These are phyloP conservation scores for Lepetodrilus schrolli DNA, from an alignment of 2,888 invertebrate genomes.

Conservation along the genomic window DNA sequence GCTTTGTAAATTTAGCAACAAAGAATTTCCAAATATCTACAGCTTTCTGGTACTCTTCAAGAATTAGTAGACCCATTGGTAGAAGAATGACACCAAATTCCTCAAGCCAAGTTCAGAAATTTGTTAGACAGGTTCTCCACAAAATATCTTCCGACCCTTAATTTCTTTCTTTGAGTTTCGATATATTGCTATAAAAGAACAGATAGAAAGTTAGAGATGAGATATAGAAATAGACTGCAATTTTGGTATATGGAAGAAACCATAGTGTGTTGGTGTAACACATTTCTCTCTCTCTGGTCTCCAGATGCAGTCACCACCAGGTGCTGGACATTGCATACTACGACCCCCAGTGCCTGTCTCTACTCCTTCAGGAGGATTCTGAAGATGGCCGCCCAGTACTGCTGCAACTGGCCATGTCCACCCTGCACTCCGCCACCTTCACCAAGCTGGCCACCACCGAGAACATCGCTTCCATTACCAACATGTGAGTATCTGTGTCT, in stretches of 20 bases:
- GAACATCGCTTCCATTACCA: conserved; percentile 35
- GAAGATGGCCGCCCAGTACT: conserved; percentile 64
- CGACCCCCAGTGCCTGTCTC: conserved; percentile 69
- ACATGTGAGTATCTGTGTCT: conserved; percentile 58
- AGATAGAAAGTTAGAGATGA: too few relatives aligned
- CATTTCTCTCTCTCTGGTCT: conserved; percentile 22
- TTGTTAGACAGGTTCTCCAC: too few relatives aligned
- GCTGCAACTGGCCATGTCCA: conserved; percentile 64
- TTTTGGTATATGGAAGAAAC: background rate
- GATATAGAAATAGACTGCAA: too few relatives aligned
- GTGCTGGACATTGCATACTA: conserved; percentile 72
- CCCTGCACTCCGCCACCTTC: conserved; percentile 43
- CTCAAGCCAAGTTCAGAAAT: too few relatives aligned
- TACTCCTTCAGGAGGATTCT: conserved; percentile 68
- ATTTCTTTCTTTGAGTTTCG: too few relatives aligned
- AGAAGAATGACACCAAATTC: too few relatives aligned
- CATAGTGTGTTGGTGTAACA: background rate
- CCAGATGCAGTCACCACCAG: conserved; percentile 53
- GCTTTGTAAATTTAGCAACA: too few relatives aligned
- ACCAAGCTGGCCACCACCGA: conserved; percentile 42
- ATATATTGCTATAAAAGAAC: too few relatives aligned
- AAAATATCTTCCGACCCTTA: too few relatives aligned
- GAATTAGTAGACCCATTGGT: too few relatives aligned
- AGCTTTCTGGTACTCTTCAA: too few relatives aligned
- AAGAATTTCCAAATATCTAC: too few relatives aligned